Evolutionary conservation across 2,113 vertebrate species (phyloP), one percentile per base, ranked within the genome.

Genomic region (Dasyurus viverrinus): DNA sequence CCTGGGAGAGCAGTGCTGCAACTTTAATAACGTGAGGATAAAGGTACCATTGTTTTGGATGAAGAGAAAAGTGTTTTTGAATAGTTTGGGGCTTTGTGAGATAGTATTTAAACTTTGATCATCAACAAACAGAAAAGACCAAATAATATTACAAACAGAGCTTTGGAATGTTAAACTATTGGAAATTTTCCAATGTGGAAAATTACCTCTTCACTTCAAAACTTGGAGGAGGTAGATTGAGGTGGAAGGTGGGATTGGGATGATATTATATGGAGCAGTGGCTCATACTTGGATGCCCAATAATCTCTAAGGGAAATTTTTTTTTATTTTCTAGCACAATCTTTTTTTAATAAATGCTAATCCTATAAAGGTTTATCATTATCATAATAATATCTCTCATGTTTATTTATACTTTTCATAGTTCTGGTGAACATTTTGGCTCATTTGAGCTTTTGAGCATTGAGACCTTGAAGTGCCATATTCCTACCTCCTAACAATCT

Each of bases 181-280:
- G 6, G 12, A 3, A 12, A 7, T 57, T 52, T 47, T n/a, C 91
- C 46, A 60, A 55, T 0, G n/a, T 76, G 8, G 2, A 50, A 50
- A 46, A 30, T 26, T 2, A 48, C 0, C 22, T 68, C 46, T 26
- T 25, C 14, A 24, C 42, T 7, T 10, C 9, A 22, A 42, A 89
- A 9, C 53, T 52, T 26, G 1, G 46, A 5, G 46, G n/a, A 0
- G 1, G 0, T 7, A n/a, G 16, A 12, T 52, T 11, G 25, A 9
- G 0, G 0, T 1, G 23, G 30, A 0, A n/a, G 22, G 54, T 0
- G 10, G 5, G 25, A 50, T 10, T 0, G 0, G 30, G 2, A 0
- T 0, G 0, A 8, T 8, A 9, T 27, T 52, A n/a, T 84, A 42
- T 22, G n/a, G 68, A 84, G n/a, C 7, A 84, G 19, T 84, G 68